phyloP scores from a whole-genome alignment of 1,140 invertebrate genomes.

The Gryllus bimaculatus region DNA sequence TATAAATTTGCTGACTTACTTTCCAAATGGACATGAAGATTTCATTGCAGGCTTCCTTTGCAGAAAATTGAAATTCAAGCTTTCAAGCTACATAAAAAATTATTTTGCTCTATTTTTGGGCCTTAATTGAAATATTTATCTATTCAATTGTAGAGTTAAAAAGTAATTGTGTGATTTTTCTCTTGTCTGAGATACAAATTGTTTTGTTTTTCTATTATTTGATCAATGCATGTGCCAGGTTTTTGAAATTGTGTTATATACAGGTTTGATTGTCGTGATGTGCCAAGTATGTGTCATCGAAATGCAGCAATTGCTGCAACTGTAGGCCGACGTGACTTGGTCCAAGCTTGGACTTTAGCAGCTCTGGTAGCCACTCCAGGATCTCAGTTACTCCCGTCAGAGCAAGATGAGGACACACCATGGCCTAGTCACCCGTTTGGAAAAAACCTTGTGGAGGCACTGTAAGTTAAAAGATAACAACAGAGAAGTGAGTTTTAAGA shows the following conservation, averaged over 20 bases:
- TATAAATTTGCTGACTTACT: no score
- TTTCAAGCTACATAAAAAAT: no score
- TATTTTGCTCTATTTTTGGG: no score
- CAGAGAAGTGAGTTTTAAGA: background rate
- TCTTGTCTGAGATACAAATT: no score
- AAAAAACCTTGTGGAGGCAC: slow-evolving; percentile 67
- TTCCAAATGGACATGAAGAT: no score
- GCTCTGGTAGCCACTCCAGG: slow-evolving; percentile 50
- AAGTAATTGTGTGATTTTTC: no score
- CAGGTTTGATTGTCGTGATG: slow-evolving; percentile 47
- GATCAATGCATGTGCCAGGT: no score
- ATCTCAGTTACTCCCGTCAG: slow-evolving; percentile 27
- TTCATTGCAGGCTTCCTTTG: no score
- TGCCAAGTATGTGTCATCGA: slow-evolving; percentile 61
- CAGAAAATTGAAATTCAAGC: no score
- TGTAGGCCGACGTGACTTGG: slow-evolving; percentile 67
- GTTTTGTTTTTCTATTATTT: no score
- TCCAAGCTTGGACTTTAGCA: slow-evolving; percentile 76
- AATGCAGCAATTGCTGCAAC: slow-evolving; percentile 67
- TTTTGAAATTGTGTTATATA: slow-evolving; percentile 20
- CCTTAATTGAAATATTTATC: no score
- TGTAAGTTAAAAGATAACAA: slow-evolving; percentile 48
- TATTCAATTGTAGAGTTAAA: no score
- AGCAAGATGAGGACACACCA: slow-evolving; percentile 50
- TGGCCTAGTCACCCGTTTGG: slow-evolving; percentile 80